Conservation (phyloP, 2,113 vertebrate species). For the Hemicordylus capensis region DNA sequence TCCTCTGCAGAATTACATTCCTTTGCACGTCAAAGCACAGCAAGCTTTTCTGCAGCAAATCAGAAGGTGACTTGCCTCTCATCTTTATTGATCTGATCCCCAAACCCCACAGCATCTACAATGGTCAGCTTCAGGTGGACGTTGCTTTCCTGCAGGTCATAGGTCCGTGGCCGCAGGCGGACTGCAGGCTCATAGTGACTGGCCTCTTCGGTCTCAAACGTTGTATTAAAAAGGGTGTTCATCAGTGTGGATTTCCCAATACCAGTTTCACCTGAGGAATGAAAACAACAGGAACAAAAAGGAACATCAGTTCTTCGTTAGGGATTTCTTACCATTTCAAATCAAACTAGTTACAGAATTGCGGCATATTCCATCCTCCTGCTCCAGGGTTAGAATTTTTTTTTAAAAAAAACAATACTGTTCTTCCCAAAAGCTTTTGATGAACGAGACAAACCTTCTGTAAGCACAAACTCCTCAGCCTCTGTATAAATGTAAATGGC, state of each 20-base stretch:
- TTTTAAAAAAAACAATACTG: neutral
- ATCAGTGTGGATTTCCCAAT: constrained; percentile 97
- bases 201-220: constrained; percentile 95
- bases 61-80: constrained; percentile 86
- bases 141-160: constrained; percentile 93
- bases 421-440: neutral
- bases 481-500: neutral
- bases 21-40: rapidly evolving
- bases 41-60: constrained; percentile 11
- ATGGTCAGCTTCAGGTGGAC: constrained; percentile 96
- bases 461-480: neutral
- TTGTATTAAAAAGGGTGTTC: constrained; percentile 98
- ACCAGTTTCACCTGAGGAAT: constrained; percentile 89
- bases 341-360: neutral
- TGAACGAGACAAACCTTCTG: neutral
- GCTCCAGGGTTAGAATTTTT: rapidly evolving
- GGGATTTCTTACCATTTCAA: neutral
- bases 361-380: rapidly evolving
- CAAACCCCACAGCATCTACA: constrained; percentile 94
- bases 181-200: constrained; percentile 93
- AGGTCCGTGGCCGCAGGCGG: constrained; percentile 90
- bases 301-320: neutral
- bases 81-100: constrained; percentile 98
- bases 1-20: neutral
- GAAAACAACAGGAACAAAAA: neutral